Evolutionary conservation across 2,888 invertebrate genomes (phyloP).

Genomic region (Seira sanloemensis): DNA sequence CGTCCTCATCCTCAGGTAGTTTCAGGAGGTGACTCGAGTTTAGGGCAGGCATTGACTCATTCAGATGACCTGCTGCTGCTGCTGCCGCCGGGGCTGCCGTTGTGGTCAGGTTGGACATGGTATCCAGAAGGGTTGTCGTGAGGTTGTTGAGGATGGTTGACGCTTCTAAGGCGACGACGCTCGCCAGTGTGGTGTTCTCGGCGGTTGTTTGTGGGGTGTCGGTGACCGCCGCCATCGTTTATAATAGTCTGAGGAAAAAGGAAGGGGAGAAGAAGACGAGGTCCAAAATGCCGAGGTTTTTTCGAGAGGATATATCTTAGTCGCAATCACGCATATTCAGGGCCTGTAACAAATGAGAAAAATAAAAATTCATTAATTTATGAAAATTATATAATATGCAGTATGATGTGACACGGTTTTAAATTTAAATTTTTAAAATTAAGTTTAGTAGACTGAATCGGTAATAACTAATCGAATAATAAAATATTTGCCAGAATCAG

Average conservation of each 20-base stretch:
- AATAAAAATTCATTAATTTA: not conserved
- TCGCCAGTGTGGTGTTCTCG: not conserved
- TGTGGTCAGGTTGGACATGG: not conserved
- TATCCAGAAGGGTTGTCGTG: not conserved
- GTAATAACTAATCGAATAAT: no score
- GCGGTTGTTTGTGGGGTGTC: not conserved
- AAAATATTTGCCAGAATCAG: no score
- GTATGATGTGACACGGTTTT: not conserved
- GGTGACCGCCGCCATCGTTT: not conserved
- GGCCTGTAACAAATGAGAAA: not conserved
- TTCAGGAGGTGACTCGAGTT: slow-evolving; percentile 3
- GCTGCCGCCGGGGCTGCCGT: not conserved
- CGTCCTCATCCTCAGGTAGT: slow-evolving; percentile 44
- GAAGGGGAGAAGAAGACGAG: not conserved
- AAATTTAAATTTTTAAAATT: no score
- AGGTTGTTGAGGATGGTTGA: slow-evolving; percentile 49
- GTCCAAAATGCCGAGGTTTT: not conserved
- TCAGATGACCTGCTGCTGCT: not conserved
- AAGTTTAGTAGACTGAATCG: no score
- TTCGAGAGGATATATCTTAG: no score
- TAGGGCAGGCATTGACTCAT: no score
- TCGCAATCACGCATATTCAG: no score
- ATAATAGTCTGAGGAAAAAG: not conserved
- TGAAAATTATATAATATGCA: not conserved
- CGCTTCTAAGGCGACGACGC: slow-evolving; percentile 24